Conservation (phyloP, 2,113 vertebrate genomes). For the Nycticryphes semicollaris region DNA sequence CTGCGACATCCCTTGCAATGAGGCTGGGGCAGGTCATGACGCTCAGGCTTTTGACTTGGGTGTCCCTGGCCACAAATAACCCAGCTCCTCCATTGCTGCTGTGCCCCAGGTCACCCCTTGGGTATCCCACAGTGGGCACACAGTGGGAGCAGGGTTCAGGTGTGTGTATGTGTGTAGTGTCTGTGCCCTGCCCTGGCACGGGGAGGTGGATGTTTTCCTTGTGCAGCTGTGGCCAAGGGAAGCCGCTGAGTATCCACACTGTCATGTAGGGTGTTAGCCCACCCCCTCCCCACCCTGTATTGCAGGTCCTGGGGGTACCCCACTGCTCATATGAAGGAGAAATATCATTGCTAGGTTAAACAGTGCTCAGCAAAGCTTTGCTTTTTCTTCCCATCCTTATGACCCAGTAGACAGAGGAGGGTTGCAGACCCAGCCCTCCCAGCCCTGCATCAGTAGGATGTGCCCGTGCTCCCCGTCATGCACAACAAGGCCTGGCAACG, state of each 20-base stretch:
- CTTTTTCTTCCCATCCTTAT: not conserved
- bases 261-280: not conserved
- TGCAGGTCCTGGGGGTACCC: no score
- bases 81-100: not conserved
- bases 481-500: not conserved
- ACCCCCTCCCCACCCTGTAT: not conserved
- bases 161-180: not conserved
- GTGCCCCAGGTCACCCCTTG: not conserved
- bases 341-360: not conserved
- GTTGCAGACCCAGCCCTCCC: not conserved
- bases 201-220: no score
- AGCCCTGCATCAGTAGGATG: not conserved
- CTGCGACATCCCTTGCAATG: accelerated
- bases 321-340: not conserved
- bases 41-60: accelerated
- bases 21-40: not conserved
- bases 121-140: not conserved
- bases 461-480: no score
- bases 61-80: not conserved
- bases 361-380: not conserved
- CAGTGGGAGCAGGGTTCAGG: not conserved
- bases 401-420: not conserved
- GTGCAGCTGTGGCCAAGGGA: not conserved
- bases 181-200: no score
- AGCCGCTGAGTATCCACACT: no score